Conservation (phyloP, 2,113 vertebrate species). For the Ceuthmochares aereus region DNA sequence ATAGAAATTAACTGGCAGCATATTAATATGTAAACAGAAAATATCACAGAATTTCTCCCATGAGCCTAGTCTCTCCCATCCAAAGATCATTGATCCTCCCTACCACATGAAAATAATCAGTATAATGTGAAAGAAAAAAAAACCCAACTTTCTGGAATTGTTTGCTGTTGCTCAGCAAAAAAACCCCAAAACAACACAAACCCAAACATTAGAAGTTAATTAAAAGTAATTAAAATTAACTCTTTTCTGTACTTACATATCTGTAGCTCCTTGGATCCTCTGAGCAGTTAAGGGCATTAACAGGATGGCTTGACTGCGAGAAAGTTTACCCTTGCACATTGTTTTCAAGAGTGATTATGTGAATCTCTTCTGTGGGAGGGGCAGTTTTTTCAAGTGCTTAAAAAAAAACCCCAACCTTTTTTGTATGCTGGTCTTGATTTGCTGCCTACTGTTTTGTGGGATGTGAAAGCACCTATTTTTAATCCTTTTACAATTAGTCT, state of each 20-base stretch:
- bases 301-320: conserved; percentile 37
- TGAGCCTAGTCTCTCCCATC: neutral
- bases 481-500: conserved; percentile 34
- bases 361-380: conserved; percentile 71
- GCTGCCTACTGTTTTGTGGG: conserved; percentile 59
- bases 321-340: conserved; percentile 58
- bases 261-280: conserved; percentile 14
- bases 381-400: conserved; percentile 39
- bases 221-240: neutral
- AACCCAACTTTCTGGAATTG: neutral
- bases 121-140: neutral
- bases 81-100: neutral
- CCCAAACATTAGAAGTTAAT: too few species aligned
- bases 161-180: neutral
- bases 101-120: neutral
- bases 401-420: neutral
- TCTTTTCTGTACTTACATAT: conserved; percentile 72
- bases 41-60: neutral
- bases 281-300: conserved; percentile 14
- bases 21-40: neutral
- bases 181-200: neutral
- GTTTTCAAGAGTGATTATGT: conserved; percentile 68
- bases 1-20: neutral
- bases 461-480: conserved; percentile 76
- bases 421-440: conserved; percentile 26